phyloP scores from a whole-genome alignment of 2,888 invertebrate genomes.

The Lasioglossum marginatum region DNA sequence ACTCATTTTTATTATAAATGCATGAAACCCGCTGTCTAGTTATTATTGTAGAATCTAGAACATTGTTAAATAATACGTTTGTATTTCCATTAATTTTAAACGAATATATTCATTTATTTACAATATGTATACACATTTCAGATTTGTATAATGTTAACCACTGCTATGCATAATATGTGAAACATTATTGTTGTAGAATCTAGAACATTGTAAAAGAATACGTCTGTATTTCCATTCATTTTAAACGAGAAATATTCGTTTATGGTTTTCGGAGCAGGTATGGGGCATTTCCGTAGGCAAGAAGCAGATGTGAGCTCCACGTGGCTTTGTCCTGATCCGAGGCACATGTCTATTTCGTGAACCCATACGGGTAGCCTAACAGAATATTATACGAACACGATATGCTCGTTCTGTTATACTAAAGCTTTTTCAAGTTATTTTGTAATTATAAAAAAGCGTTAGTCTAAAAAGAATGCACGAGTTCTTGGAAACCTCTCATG shows the following conservation, averaged over 20 bases:
- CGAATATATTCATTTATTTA: background rate
- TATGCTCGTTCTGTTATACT: background rate
- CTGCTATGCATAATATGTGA: background rate
- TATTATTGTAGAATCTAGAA: background rate
- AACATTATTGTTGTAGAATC: background rate
- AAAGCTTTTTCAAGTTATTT: background rate
- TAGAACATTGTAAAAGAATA: background rate
- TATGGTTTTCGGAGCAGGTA: background rate
- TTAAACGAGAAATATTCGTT: background rate
- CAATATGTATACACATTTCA: no score
- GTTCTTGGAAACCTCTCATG: no score
- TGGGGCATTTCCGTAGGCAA: background rate
- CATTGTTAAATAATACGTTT: background rate
- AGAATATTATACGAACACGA: background rate
- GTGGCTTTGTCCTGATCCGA: background rate
- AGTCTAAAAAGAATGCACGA: no score
- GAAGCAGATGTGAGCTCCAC: background rate
- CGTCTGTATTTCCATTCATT: background rate
- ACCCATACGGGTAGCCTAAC: background rate
- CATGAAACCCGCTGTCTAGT: background rate
- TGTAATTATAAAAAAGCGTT: no score
- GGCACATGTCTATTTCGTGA: background rate
- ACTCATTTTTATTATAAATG: no score
- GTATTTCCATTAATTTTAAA: background rate
- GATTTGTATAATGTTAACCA: background rate